These are phyloP conservation scores for Phenganax marumi DNA, from an alignment of 92 coral and sea anemone genomes.

Conservation along the genomic window DNA sequence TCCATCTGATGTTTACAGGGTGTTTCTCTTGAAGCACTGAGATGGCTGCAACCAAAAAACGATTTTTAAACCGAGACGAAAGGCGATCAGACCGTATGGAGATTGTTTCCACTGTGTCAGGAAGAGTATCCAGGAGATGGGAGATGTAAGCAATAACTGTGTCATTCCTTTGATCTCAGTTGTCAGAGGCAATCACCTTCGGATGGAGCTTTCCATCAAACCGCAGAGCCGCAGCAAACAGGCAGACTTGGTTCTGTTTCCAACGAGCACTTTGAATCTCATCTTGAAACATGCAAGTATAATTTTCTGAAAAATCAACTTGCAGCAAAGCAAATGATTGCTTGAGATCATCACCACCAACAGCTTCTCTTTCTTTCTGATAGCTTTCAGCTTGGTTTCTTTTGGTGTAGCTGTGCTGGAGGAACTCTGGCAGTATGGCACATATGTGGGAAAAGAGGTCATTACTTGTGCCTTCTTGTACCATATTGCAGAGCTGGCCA, in stretches of 20 bases:
- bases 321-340: constrained; percentile 27
- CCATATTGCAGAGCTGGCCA: too few species aligned
- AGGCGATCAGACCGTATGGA: constrained; percentile 55
- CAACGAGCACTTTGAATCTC: constrained; percentile 42
- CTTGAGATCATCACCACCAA: constrained; percentile 18
- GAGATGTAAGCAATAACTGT: constrained; percentile 47
- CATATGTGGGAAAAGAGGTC: too few species aligned
- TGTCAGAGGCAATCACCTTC: constrained; percentile 50
- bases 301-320: constrained; percentile 42
- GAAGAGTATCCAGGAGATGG: constrained; percentile 53
- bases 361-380: constrained; percentile 16
- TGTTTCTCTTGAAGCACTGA: constrained; percentile 47
- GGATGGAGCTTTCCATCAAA: constrained; percentile 44
- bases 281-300: constrained; percentile 47
- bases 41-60: constrained; percentile 41
- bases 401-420: constrained; percentile 52
- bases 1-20: constrained; percentile 48
- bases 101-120: constrained; percentile 53
- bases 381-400: constrained; percentile 49
- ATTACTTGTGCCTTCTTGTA: too few species aligned
- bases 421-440: constrained; percentile 50
- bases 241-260: constrained; percentile 48
- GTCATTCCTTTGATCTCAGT: constrained; percentile 48
- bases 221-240: constrained; percentile 46
- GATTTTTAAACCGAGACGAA: constrained; percentile 51